Conservation (phyloP, 2,797 vertebrate genomes). For the Pseudopleuronectes americanus region DNA sequence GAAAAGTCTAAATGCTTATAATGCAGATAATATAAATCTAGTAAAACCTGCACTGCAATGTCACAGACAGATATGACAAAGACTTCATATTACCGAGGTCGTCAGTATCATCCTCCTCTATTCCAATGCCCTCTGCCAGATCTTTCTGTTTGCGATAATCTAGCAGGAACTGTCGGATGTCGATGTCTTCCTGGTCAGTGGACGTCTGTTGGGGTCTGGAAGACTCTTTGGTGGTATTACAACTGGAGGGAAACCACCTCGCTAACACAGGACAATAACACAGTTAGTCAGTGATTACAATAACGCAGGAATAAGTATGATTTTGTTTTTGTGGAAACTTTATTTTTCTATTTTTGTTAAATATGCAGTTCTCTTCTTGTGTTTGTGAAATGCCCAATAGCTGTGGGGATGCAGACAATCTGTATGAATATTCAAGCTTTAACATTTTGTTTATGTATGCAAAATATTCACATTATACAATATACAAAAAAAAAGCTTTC, state of each 20-base stretch:
- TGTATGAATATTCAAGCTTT: neutral
- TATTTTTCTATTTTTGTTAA: neutral
- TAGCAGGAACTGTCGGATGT: constrained; percentile 86
- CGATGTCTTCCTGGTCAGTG: constrained; percentile 23
- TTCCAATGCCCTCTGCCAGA: constrained; percentile 86
- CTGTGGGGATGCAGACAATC: neutral
- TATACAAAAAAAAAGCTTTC: no score
- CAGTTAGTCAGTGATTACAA: neutral
- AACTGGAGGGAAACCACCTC: constrained; percentile 85
- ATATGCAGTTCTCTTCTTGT: neutral
- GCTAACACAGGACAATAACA: constrained; percentile 67
- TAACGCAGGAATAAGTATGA: neutral
- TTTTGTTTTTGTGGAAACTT: neutral
- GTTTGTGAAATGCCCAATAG: neutral
- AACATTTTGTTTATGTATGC: no score
- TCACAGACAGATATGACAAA: neutral
- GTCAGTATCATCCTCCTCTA: constrained; percentile 70
- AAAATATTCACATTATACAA: no score
- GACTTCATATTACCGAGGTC: constrained; percentile 52
- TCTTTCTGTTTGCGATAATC: constrained; percentile 87
- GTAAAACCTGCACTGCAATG: neutral
- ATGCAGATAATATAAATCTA: neutral
- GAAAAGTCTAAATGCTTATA: neutral
- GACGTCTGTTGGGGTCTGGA: constrained; percentile 5
- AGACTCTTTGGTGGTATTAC: neutral